A percentile compares a stretch with the other conserved stretches of the same genome.
Evolutionary conservation across 2,797 vertebrate genomes (phyloP).

Genomic region (Mormyrops boulengeri): DNA sequence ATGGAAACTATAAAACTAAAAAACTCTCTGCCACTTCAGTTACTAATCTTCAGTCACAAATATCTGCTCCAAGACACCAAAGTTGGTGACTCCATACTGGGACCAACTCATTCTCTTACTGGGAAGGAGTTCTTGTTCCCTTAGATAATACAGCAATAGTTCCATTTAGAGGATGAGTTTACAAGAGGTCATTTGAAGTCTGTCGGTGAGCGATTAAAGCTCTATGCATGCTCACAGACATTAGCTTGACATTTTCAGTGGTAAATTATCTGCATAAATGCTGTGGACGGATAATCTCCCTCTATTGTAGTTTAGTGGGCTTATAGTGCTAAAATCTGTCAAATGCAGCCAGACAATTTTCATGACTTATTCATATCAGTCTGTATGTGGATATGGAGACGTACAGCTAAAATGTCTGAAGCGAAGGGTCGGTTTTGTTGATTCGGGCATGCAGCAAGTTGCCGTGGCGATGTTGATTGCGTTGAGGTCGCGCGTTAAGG

Average conservation of each 20-base stretch:
- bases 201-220: neutral
- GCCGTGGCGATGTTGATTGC: neutral
- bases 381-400: neutral
- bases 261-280: conserved; percentile 3
- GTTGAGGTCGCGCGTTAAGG: neutral
- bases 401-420: neutral
- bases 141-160: conserved; percentile 40
- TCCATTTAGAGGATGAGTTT: neutral
- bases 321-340: conserved; percentile 9
- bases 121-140: neutral
- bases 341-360: neutral
- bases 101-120: neutral
- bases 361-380: conserved; percentile 3
- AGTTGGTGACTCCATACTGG: neutral
- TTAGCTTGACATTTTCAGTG: neutral
- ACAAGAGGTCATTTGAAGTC: neutral
- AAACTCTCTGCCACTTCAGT: conserved; percentile 35
- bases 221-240: conserved; percentile 6
- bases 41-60: conserved; percentile 59
- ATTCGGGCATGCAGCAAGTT: neutral
- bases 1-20: conserved; percentile 53
- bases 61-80: neutral
- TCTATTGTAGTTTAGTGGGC: neutral
- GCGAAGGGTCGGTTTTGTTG: neutral
- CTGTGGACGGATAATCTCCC: neutral